These are phyloP conservation scores for Hirtodrosophila duncani DNA, from an alignment of 2,888 invertebrate genomes.

Conservation along the genomic window DNA sequence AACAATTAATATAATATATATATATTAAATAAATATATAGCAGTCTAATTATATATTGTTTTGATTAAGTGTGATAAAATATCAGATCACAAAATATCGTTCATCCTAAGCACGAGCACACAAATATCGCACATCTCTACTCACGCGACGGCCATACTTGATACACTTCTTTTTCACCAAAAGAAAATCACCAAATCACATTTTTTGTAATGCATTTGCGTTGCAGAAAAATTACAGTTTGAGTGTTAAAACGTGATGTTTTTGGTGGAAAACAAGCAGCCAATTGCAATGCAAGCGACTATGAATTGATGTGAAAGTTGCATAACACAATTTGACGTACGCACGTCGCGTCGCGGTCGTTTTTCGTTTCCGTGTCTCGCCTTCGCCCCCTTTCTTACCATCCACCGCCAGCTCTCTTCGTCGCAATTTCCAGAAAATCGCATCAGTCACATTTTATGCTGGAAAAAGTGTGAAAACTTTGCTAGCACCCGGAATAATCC, in stretches of 20 bases:
- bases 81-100: slow-evolving; percentile 2
- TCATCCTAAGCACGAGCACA: not conserved
- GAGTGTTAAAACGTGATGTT: slow-evolving; percentile 40
- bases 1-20: no score
- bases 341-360: slow-evolving; percentile 35
- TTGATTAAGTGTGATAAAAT: not conserved
- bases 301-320: slow-evolving; percentile 63
- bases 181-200: slow-evolving; percentile 62
- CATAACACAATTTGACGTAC: no score
- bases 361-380: slow-evolving; percentile 41
- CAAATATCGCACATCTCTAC: not conserved
- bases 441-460: slow-evolving; percentile 44
- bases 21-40: no score
- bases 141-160: slow-evolving; percentile 23
- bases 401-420: slow-evolving; percentile 42
- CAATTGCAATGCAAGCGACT: slow-evolving; percentile 41
- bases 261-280: slow-evolving; percentile 38
- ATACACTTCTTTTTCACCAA: slow-evolving; percentile 58
- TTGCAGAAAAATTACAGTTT: slow-evolving; percentile 37
- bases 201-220: slow-evolving; percentile 58
- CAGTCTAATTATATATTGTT: no score
- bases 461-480: slow-evolving; percentile 46
- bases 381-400: slow-evolving; percentile 43
- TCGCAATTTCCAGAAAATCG: slow-evolving; percentile 68
- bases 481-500: not conserved